Conservation (phyloP, 2,113 vertebrate species). For the Petromus typicus region DNA sequence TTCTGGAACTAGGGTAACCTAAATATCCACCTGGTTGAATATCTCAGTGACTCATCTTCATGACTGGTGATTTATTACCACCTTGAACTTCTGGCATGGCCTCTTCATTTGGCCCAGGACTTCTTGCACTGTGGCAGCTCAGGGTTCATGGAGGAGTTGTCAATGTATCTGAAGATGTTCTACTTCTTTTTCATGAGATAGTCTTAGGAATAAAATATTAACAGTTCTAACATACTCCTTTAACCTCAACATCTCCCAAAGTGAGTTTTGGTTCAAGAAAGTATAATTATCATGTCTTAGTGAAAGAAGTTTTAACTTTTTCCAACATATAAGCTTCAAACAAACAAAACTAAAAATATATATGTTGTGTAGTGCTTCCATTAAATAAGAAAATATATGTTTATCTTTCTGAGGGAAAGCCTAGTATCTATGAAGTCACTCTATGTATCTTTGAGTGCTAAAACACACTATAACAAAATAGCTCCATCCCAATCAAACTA, state of each 20-base stretch:
- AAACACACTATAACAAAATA: not conserved
- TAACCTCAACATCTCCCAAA: not conserved
- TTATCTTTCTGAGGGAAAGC: not conserved
- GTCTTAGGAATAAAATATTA: not conserved
- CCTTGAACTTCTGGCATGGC: not conserved
- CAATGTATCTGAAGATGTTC: not conserved
- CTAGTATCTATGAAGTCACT: not conserved
- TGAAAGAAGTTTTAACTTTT: not conserved
- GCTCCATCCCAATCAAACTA: not conserved
- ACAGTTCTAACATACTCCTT: not conserved
- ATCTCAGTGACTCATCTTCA: accelerated
- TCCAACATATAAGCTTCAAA: not conserved
- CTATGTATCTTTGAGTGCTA: not conserved
- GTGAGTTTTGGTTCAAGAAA: not conserved
- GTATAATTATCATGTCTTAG: not conserved
- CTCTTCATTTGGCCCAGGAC: not conserved
- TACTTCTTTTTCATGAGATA: not conserved
- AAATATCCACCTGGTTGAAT: too few relatives aligned
- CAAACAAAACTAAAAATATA: not conserved
- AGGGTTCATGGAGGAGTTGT: not conserved
- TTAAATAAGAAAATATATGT: not conserved
- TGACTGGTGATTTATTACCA: not conserved
- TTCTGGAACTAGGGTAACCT: not conserved
- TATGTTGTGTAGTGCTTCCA: not conserved
- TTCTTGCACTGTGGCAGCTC: not conserved